Conservation (phyloP, 2,888 invertebrate species). For the Dicycla oo region DNA sequence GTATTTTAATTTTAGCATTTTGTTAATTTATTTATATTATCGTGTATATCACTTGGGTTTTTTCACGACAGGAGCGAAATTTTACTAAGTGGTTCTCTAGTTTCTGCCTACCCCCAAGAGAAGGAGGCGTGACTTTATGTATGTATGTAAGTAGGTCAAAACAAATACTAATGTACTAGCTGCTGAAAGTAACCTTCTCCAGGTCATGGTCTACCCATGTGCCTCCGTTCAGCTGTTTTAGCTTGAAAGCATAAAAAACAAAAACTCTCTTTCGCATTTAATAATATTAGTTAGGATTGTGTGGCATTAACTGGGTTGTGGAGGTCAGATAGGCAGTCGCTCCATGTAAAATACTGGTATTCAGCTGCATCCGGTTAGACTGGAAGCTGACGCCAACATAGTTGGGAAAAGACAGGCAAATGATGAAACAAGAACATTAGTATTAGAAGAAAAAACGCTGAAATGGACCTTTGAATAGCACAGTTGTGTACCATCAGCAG, state of each 20-base stretch:
- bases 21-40: slow-evolving; percentile 18
- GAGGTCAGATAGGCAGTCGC: not conserved
- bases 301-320: not conserved
- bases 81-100: not conserved
- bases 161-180: no score
- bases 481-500: not conserved
- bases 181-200: no score
- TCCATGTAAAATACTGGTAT: not conserved
- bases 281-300: no score
- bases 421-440: no score
- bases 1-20: slow-evolving; percentile 29
- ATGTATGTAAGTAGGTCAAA: no score
- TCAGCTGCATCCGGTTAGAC: not conserved
- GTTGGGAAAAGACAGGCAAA: not conserved
- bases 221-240: no score
- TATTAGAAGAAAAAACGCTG: no score
- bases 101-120: not conserved
- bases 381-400: not conserved
- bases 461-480: no score
- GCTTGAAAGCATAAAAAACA: no score
- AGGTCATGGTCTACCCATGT: no score
- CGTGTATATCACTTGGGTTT: slow-evolving; percentile 24
- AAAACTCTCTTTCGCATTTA: no score
- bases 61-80: slow-evolving; percentile 19
- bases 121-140: not conserved